phyloP scores from a whole-genome alignment of 1,140 invertebrate genomes.

The Caenorhabditis brenneri region DNA sequence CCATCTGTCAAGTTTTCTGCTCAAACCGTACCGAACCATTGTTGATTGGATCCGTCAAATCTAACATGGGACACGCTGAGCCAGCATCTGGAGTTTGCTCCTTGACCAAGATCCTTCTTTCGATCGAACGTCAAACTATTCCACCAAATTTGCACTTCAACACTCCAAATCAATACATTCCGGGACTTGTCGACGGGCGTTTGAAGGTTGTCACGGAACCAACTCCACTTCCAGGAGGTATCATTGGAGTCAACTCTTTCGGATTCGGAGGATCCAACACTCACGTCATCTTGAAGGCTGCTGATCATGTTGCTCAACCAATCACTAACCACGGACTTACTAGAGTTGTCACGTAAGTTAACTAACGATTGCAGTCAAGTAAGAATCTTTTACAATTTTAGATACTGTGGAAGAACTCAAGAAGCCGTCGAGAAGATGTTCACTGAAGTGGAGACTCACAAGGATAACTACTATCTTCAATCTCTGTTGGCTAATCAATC shows the following conservation, averaged over 20 bases:
- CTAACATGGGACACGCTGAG: constrained; percentile 96
- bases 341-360: constrained; percentile 40
- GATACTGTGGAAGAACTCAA: constrained; percentile 84
- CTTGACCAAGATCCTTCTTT: constrained; percentile 73
- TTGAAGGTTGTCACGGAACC: constrained; percentile 84
- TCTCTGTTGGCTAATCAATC: constrained; percentile 67
- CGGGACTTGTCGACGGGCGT: constrained; percentile 83
- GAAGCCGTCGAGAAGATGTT: constrained; percentile 78
- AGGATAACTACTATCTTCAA: constrained; percentile 66
- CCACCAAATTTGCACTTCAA: constrained; percentile 89
- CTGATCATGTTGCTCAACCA: constrained; percentile 60
- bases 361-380: constrained; percentile 49
- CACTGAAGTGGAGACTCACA: constrained; percentile 75
- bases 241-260: constrained; percentile 90
- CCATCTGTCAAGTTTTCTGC: constrained; percentile 89
- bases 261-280: constrained; percentile 97
- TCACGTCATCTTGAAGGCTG: constrained; percentile 79
- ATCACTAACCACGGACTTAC: constrained; percentile 57
- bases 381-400: constrained; percentile 72
- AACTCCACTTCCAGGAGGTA: constrained; percentile 82
- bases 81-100: constrained; percentile 82
- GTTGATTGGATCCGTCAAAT: constrained; percentile 91
- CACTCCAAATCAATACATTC: constrained; percentile 85
- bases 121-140: constrained; percentile 85
- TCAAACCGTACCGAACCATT: constrained; percentile 78